Evolutionary conservation across 2,113 vertebrate species (phyloP).

Genomic region (Bostrychus sinensis): DNA sequence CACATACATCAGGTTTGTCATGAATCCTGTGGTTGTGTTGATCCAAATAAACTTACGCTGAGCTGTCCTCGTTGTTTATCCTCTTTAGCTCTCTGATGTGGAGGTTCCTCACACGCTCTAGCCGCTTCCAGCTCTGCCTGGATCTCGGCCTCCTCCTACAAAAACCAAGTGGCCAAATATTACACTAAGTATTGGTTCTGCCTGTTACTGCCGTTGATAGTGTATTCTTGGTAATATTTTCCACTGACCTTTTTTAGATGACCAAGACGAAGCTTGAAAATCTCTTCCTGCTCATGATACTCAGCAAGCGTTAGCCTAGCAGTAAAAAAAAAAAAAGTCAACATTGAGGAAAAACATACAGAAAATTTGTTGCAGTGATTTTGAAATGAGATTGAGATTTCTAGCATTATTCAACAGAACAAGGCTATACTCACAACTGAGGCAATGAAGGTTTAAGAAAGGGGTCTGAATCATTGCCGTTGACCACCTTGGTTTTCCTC

Average conservation of each 20-base stretch:
- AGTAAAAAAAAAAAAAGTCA: conserved; percentile 31
- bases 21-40: not conserved
- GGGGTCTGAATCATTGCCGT: conserved; percentile 97
- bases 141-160: conserved; percentile 97
- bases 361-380: too few species aligned
- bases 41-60: conserved; percentile 82
- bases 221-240: not conserved
- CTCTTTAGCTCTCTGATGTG: conserved; percentile 99
- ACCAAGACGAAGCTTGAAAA: conserved; percentile 97
- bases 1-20: not conserved
- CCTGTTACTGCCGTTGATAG: not conserved
- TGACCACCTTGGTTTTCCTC: conserved; percentile 98
- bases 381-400: not conserved
- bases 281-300: conserved; percentile 99
- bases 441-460: conserved; percentile 98
- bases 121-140: conserved; percentile 95
- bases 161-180: not conserved
- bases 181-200: not conserved
- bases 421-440: conserved; percentile 88
- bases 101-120: conserved; percentile 98
- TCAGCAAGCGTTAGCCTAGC: conserved; percentile 94
- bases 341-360: too few species aligned
- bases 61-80: conserved; percentile 99
- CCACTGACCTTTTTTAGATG: conserved; percentile 94
- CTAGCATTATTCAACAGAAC: not conserved